Conservation (phyloP, 2,113 vertebrate genomes). For the Riparia riparia region DNA sequence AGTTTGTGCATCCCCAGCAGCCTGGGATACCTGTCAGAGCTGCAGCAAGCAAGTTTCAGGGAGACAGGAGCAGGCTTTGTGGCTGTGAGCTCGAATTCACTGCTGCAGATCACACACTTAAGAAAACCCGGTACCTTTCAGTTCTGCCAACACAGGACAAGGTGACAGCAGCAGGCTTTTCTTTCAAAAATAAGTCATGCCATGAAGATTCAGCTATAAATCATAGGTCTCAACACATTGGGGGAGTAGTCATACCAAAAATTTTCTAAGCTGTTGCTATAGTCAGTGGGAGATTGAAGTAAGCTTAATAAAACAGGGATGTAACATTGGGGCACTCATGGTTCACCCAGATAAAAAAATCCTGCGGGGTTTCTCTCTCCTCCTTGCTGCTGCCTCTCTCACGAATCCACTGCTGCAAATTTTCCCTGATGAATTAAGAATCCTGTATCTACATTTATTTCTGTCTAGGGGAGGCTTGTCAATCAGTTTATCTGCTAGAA, state of each 20-base stretch:
- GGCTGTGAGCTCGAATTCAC: neutral
- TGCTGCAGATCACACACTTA: neutral
- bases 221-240: neutral
- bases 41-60: neutral
- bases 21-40: neutral
- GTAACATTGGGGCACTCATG: neutral
- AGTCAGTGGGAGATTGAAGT: neutral
- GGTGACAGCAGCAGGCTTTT: neutral
- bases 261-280: neutral
- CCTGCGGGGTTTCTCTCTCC: neutral
- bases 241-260: neutral
- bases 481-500: neutral
- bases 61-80: neutral
- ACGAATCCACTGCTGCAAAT: rapidly evolving
- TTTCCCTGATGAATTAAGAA: neutral
- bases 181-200: neutral
- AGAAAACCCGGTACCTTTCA: neutral
- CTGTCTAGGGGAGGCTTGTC: neutral
- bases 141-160: neutral
- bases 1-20: neutral
- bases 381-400: neutral
- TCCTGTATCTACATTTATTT: neutral
- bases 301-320: neutral
- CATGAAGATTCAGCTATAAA: neutral
- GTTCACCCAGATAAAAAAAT: neutral